Evolutionary conservation across 2,888 invertebrate species (phyloP), one percentile per base, ranked within the genome.

Genomic region (Azorinus chamasolen): DNA sequence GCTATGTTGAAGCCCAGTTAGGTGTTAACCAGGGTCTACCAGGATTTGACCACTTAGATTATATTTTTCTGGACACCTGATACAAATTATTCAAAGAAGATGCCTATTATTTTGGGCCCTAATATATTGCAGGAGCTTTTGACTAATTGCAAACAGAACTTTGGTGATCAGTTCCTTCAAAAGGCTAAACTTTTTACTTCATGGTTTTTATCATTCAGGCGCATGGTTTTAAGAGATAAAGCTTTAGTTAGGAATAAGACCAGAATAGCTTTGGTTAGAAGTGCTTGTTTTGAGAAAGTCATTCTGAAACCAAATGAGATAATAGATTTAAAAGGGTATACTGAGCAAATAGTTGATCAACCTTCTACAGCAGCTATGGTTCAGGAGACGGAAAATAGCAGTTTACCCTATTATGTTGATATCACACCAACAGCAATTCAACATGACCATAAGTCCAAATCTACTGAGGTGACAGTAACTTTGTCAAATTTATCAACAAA

Each of bases 81-180:
- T 4, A 62, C 68, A 10, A 27, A 37, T 0, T 78, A 65, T 55
- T 65, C 58, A 18, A 25, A 12, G 4, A 66, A 45, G 2, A 65
- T 71, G 24, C 78, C 72, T 25, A 46, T 82, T 0, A 54, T 82
- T 6, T 25, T 82, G n/a, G 82, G 78, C 16, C 78, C 75, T 14
- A 82, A 82, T 46, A 54, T 75, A 12, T 24, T 82, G 2, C 14
- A 71, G 4, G 53, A 43, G 39, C 25, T 74, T 8, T 3, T 61
- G n/a, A 1, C 0, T 24, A 55, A 54, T 10, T 61, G 61, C 27
- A 61, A 53, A 54, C 8, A 22, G 0, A 54, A 55, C 22, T 54
- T 18, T 55, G 61, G 69, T n/a, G 61, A 69, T 18, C 61, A 45
- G 22, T 69, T 27, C 39, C 22, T 69, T 5, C 61, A 61, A 16